Evolutionary conservation across 2,113 vertebrate species (phyloP).

Genomic region (Sciurus niger): DNA sequence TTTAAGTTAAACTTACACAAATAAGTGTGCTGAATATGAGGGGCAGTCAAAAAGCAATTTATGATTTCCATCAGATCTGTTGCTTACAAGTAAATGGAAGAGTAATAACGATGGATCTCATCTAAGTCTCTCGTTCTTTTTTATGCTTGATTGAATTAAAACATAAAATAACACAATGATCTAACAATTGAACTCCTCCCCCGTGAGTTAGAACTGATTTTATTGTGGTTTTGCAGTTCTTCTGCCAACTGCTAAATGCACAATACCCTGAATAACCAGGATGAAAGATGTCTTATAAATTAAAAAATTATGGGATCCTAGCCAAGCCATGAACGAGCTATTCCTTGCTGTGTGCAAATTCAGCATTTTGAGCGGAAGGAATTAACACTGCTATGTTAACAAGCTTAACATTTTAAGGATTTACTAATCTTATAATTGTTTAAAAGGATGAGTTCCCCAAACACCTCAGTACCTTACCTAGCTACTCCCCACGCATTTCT

Average conservation of each 20-base stretch:
- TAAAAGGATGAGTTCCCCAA: slow-evolving; percentile 63
- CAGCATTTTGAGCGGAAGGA: slow-evolving; percentile 64
- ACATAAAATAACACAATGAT: neutral
- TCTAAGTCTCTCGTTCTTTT: neutral
- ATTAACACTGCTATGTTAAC: slow-evolving; percentile 73
- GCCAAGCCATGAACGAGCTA: slow-evolving; percentile 68
- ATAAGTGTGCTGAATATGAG: neutral
- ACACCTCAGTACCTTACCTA: neutral
- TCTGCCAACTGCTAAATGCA: slow-evolving; percentile 58
- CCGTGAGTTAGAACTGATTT: neutral
- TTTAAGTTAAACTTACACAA: slow-evolving; percentile 59
- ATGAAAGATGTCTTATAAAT: slow-evolving; percentile 66
- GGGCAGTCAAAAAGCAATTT: neutral
- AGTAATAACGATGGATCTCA: neutral
- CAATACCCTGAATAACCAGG: slow-evolving; percentile 9
- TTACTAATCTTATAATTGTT: slow-evolving; percentile 75
- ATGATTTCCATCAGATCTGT: neutral
- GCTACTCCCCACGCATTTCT: neutral
- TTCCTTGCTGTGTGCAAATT: slow-evolving; percentile 61
- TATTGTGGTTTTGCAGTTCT: neutral
- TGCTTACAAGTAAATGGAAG: slow-evolving; percentile 17
- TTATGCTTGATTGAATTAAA: neutral
- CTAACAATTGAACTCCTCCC: slow-evolving; percentile 33
- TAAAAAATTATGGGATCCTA: slow-evolving; percentile 62
- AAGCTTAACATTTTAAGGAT: slow-evolving; percentile 75